Conservation (phyloP, 2,888 invertebrate species). For the Drosophila meridiana region DNA sequence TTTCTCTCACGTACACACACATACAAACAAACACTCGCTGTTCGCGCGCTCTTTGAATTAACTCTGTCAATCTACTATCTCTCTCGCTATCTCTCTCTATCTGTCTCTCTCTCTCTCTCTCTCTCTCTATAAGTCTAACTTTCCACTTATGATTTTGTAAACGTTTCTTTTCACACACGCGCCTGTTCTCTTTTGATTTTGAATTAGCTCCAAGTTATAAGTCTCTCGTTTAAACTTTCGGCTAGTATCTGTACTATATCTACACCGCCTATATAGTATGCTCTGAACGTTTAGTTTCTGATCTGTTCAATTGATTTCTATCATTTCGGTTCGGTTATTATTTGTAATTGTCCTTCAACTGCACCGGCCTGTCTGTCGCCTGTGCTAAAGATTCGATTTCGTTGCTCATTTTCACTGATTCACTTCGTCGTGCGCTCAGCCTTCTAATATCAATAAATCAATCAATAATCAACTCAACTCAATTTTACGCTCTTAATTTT, state of each 20-base stretch:
- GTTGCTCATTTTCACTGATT: slow-evolving; percentile 43
- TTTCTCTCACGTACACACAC: slow-evolving; percentile 33
- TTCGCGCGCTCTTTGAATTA: slow-evolving; percentile 56
- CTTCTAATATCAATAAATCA: slow-evolving; percentile 6
- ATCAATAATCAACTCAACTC: slow-evolving; percentile 46
- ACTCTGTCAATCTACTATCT: slow-evolving; percentile 36
- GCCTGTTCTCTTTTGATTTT: slow-evolving; percentile 60
- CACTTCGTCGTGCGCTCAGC: slow-evolving; percentile 49
- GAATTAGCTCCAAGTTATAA: slow-evolving; percentile 57
- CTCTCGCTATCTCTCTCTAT: slow-evolving; percentile 45
- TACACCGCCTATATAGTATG: slow-evolving; percentile 69
- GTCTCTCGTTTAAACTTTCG: slow-evolving; percentile 53
- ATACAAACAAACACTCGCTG: slow-evolving; percentile 66
- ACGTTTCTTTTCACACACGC: slow-evolving; percentile 58
- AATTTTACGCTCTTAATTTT: slow-evolving; percentile 27
- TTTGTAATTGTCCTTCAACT: slow-evolving; percentile 55
- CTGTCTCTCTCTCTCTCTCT: slow-evolving; percentile 51
- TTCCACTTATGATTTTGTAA: slow-evolving; percentile 51
- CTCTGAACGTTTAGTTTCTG: slow-evolving; percentile 51
- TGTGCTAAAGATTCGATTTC: slow-evolving; percentile 42
- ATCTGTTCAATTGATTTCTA: slow-evolving; percentile 15
- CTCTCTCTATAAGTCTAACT: slow-evolving; percentile 62
- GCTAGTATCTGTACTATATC: slow-evolving; percentile 64
- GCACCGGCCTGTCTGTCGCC: slow-evolving; percentile 65
- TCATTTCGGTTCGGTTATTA: slow-evolving; percentile 28